Conservation (phyloP, 1,140 invertebrate species). For the Bombus ignitus region DNA sequence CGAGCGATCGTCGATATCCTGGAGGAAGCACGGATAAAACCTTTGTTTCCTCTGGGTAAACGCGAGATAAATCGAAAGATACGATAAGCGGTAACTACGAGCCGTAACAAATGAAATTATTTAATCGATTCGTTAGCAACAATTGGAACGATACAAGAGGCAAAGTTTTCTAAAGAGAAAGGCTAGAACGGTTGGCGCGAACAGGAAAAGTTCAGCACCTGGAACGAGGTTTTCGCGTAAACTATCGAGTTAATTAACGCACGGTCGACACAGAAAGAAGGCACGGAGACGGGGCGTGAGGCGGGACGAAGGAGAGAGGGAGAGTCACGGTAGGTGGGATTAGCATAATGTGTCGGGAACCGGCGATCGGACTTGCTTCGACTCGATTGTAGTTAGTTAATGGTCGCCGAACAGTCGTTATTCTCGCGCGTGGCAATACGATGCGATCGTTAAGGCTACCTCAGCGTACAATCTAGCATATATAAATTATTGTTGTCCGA, state of each 20-base stretch:
- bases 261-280: neutral
- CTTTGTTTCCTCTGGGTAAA: neutral
- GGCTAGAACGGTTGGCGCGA: neutral
- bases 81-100: neutral
- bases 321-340: slow-evolving; percentile 44
- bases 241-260: neutral
- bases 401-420: slow-evolving; percentile 24
- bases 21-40: neutral
- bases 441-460: slow-evolving; percentile 48
- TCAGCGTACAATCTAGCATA: slow-evolving; percentile 42
- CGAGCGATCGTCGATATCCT: neutral
- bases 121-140: neutral
- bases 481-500: slow-evolving; percentile 73
- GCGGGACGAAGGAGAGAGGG: neutral
- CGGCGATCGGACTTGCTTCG: slow-evolving; percentile 19
- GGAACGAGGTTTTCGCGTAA: neutral
- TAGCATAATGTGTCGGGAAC: slow-evolving; percentile 54
- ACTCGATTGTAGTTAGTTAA: slow-evolving; percentile 44
- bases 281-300: neutral
- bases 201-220: neutral
- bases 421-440: slow-evolving; percentile 23
- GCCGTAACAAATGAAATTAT: neutral
- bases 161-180: neutral
- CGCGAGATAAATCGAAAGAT: neutral
- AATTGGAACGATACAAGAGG: neutral